Evolutionary conservation across 2,797 vertebrate genomes (phyloP), one percentile per base, ranked within the genome.

Genomic region (Paratrypauchen microcephalus): DNA sequence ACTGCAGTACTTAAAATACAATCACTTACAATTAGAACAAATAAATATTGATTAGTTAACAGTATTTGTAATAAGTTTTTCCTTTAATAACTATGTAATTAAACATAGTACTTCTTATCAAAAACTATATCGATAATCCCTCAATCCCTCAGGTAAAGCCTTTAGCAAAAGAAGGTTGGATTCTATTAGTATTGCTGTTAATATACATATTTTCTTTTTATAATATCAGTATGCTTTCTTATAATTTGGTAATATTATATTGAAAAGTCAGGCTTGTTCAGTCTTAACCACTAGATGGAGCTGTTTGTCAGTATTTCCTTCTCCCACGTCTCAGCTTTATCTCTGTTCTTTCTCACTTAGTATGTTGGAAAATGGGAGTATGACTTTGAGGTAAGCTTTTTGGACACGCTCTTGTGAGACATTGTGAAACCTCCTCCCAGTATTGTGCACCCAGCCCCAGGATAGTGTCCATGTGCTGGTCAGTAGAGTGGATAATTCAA

Each of bases 351-450:
- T 90, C 79, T 85, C 65, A 77, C 72, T 77, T 92, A 98, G 97
- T 96, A 93, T 88, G 87, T 92, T 92, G 97, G 97, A 86, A 98
- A 97, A 91, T 99, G 97, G 96, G 94, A 98, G 80, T 99, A 98
- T 92, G 94, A 95, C 92, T 96, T 96, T 76, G 90, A 98, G 96
- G 96, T 98, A 97, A 98, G 96, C 87, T 61, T 48, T 70, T 56
- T 3, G 62, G 77, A 66, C 66, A 21, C 15, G 60, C 5, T 19
- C 26, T 67, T 56, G 26, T 72, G 59, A 63, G 64, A 30, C 63
- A 7, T 60, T 23, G 58, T 32, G 62, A 63, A 59, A 73, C 45
- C 78, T 28, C 70, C 21, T 5, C 16, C 68, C 66, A 2, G 0
- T 74, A 69, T 68, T 69, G 61, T 75, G 12, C 71, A 61, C 71